Evolutionary conservation across 2,113 vertebrate genomes (phyloP), one percentile per base, ranked within the genome.

Genomic region (Perca fluviatilis): DNA sequence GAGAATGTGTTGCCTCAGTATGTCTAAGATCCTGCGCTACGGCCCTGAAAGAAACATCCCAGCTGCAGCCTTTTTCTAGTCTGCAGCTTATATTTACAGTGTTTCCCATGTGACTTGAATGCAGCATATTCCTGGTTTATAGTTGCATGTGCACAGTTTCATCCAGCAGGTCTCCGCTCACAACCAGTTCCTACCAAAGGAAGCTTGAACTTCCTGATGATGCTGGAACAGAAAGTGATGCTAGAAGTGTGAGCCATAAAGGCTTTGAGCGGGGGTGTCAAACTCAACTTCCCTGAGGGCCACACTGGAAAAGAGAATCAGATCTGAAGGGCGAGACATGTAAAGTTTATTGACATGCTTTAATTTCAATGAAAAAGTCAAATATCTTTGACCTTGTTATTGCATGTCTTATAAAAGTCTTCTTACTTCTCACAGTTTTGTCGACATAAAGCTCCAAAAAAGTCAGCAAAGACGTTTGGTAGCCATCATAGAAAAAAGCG

Each of bases 171-270:
- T 80, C 40, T 63, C 40, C 11, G 4, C 50, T 49, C 56, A 65
- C 74, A 57, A 64, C 61, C 23, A 74, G 61, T 0, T 75, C 61
- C 61, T 83, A 6, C 50, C 58, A 72, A 75, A 60, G 49, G 47
- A 69, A 66, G 18, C 25, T 19, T 56, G 83, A 62, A 67, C 53
- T 79, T 81, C 80, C 40, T 33, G 61, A 0, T 76, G 75, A 62
- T 1, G 36, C 56, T 61, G 58, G 51, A 83, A 36, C 19, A 74
- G 53, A 27, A 3, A 50, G 46, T 7, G 14, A 78, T 9, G 0
- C 58, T 51, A 18, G n/a, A 43, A n/a, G 65, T 75, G 66, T 73
- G 78, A 61, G 30, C 0, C 9, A 0, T 33, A 33, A 33, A 3
- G 40, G 40, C 40, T 43, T 43, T 43, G 10, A 43, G 40, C 40